Base-by-base conservation (phyloP, 2,113 vertebrate genomes). In the Clupea harengus region DNA sequence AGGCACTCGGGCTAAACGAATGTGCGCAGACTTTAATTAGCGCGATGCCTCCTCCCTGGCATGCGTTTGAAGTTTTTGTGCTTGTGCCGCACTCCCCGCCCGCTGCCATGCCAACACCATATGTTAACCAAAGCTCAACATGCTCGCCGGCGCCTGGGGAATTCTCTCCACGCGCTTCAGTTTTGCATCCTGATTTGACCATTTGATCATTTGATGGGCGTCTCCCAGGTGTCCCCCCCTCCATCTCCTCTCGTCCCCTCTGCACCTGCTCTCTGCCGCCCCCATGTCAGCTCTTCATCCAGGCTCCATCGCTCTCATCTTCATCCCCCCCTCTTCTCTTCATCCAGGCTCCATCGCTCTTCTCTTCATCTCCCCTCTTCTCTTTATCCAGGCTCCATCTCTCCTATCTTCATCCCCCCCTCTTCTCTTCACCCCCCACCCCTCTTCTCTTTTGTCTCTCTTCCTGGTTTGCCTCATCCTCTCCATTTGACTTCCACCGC, bases 11-110 rank as follows among this genome's bases (percentile, higher is more conserved):
- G 87, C 84, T 85, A 49, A 84, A 39, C 72, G 72, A 39, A 78
- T 78, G 72, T 28, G 39, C 72, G 39, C 72, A 78, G 84, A 85
- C 88, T 92, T 89, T 91, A 90, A 92, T 93, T 85, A 86, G 86
- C 81, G 81, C 83, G 82, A 84, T 83, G 81, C 28, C 64, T 32
- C 17, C 57, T 89, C 1, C 17, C 44, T 6, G 4, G 78, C 83
- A 82, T 81, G 64, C 13, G 28, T 81, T 18, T 45, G 85, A 44
- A 46, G 46, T 20, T 45, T 60, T 3, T 81, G 50, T 85, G 7
- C 17, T 45, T 7, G 49, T 80, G 32, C 52, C 81, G 18, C n/a
- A 75, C 82, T 82, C 32, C 50, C 82, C 88, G 82, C 57, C 6
- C 87, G 83, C 13, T 11, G 72, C 28, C 47, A 13, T 49, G 47